Conservation (phyloP, 2,888 invertebrate genomes). For the Rotaria magnacalcarata region DNA sequence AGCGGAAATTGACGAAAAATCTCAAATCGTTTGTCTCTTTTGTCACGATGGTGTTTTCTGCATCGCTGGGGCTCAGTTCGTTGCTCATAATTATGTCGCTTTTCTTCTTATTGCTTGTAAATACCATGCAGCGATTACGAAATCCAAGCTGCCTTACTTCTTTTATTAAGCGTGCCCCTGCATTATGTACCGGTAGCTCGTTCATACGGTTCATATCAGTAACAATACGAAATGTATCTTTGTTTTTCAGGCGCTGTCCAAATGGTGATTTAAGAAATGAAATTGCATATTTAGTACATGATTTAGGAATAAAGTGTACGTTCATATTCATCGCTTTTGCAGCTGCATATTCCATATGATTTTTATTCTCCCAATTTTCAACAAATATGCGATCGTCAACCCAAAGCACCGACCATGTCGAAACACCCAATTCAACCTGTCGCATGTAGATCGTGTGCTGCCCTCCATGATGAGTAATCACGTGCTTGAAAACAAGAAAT, state of each 20-base stretch:
- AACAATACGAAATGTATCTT: slow-evolving; percentile 8
- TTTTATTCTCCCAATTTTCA: not conserved
- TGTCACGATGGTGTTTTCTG: too few relatives aligned
- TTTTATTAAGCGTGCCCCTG: not conserved
- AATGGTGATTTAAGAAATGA: not conserved
- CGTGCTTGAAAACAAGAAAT: not conserved
- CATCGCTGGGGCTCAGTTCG: too few relatives aligned
- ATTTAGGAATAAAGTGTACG: not conserved
- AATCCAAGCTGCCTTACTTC: too few relatives aligned
- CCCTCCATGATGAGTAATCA: not conserved
- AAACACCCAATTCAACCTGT: not conserved
- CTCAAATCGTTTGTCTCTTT: too few relatives aligned
- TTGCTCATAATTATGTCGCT: too few relatives aligned
- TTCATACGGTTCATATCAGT: not conserved
- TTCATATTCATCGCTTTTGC: not conserved
- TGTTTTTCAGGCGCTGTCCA: not conserved
- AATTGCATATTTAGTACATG: not conserved
- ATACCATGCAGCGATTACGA: too few relatives aligned
- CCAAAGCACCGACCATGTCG: not conserved
- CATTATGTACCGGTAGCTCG: not conserved
- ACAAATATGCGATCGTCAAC: not conserved
- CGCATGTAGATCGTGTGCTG: not conserved
- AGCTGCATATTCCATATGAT: not conserved
- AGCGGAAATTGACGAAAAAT: too few relatives aligned
- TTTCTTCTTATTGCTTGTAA: too few relatives aligned